Evolutionary conservation across 2,888 invertebrate species (phyloP).

Genomic region (Idaea straminata): DNA sequence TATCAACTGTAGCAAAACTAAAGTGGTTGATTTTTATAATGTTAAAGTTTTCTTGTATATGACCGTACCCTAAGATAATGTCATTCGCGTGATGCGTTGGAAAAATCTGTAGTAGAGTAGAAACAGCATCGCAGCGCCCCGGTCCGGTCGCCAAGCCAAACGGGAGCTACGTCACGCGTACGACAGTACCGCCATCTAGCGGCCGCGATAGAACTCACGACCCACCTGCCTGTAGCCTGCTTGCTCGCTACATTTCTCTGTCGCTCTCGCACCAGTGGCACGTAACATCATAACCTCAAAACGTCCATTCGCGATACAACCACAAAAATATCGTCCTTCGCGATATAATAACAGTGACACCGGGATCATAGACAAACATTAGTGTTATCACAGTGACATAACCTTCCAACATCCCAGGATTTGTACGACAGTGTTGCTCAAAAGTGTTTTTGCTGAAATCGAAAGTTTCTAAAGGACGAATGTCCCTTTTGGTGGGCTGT

Average conservation of each 20-base stretch:
- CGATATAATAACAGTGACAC: slow-evolving; percentile 58
- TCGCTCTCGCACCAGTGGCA: slow-evolving; percentile 76
- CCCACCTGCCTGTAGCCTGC: slow-evolving; percentile 58
- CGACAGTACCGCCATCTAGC: slow-evolving; percentile 64
- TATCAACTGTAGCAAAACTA: neutral
- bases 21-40: neutral
- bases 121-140: slow-evolving; percentile 68
- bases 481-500: slow-evolving; percentile 78
- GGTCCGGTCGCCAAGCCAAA: slow-evolving; percentile 73
- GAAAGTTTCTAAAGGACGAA: slow-evolving; percentile 72
- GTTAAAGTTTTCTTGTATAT: slow-evolving; percentile 36
- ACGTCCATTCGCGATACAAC: slow-evolving; percentile 57
- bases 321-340: slow-evolving; percentile 62
- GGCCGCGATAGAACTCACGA: slow-evolving; percentile 36
- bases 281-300: slow-evolving; percentile 77
- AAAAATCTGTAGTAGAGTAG: slow-evolving; percentile 76
- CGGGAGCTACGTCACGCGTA: slow-evolving; percentile 59
- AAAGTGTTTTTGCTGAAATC: slow-evolving; percentile 64
- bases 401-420: slow-evolving; percentile 40
- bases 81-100: slow-evolving; percentile 70
- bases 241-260: slow-evolving; percentile 61
- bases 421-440: slow-evolving; percentile 49
- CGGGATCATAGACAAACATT: slow-evolving; percentile 40
- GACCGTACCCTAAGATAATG: slow-evolving; percentile 56
- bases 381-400: slow-evolving; percentile 55